phyloP scores from a whole-genome alignment of 2,113 vertebrate genomes.

The Pseudorectes ferrugineus region DNA sequence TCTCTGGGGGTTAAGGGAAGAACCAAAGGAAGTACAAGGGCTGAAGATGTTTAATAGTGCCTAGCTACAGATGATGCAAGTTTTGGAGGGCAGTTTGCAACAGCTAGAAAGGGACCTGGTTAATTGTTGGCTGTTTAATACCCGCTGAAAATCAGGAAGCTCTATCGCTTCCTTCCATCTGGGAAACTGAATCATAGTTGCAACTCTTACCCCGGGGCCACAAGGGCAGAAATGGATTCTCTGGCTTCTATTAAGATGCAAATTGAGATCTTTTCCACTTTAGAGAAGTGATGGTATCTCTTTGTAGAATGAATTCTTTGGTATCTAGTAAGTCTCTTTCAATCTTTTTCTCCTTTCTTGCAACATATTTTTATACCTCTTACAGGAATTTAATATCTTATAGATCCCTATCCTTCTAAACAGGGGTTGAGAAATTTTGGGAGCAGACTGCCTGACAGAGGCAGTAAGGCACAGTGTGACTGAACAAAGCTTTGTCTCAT shows the following conservation, averaged over 20 bases:
- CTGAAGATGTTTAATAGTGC: neutral
- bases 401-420: neutral
- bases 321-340: conserved; percentile 18
- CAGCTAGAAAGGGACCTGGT: neutral
- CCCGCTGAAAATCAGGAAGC: neutral
- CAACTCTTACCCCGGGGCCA: neutral
- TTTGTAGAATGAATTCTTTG: conserved; percentile 1
- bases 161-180: neutral
- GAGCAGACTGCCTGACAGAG: neutral
- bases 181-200: neutral
- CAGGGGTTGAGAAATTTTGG: neutral
- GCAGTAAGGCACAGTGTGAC: neutral
- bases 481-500: neutral
- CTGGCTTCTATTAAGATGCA: conserved; percentile 56
- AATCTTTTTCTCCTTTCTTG: neutral
- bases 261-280: conserved; percentile 53
- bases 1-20: neutral
- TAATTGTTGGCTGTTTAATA: neutral
- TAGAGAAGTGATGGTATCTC: conserved; percentile 43
- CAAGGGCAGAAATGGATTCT: conserved; percentile 39
- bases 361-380: conserved; percentile 6
- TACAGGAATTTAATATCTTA: conserved; percentile 30
- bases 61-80: neutral
- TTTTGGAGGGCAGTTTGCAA: neutral
- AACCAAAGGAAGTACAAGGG: neutral